Base-by-base conservation (phyloP, 2,797 vertebrate genomes). In the Mallotus villosus region DNA sequence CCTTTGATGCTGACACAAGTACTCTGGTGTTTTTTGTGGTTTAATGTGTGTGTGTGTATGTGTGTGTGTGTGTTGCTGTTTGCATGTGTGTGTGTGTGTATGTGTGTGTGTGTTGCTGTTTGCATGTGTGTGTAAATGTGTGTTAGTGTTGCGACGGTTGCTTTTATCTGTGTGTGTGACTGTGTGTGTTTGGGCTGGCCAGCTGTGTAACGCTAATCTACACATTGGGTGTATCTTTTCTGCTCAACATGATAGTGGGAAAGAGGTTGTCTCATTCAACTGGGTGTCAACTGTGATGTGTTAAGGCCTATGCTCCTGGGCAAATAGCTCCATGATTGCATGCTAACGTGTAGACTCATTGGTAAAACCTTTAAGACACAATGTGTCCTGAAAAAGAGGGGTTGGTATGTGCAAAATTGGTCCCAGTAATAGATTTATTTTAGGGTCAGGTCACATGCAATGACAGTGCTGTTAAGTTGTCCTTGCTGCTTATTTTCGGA, bases 181-280 rank as follows among this genome's bases (percentile, higher is more conserved):
- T 64, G 70, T 88, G 88, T 89, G 89, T 60, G 37, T 22, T 16
- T 7, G 17, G 60, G 25, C 9, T 60, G 37, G 4, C 14, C 29
- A 21, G 67, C 25, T 62, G 58, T 49, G 71, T 32, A 0, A n/a
- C 59, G 76, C 75, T 77, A 63, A 77, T 70, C 81, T 49, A 25
- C 59, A 61, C 71, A 46, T 5, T 41, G 63, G 34, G 61, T 34
- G 61, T 29, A 17, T 63, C 16, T 63, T 27, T 63, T 19, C 61
- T 63, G 61, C 29, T 32, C 7, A 63, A 34, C 29, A 62, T 12
- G 60, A 62, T 62, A 34, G 21, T 58, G 57, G 57, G 9, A 22
- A 11, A 58, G 57, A 21, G 57, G 57, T 25, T 60, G 58, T 60
- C 58, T 9, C 57, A 57, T 59, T 55, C 57, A 24, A 24, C 57